phyloP scores from a whole-genome alignment of 1,140 invertebrate genomes.

The Planococcus citri region DNA sequence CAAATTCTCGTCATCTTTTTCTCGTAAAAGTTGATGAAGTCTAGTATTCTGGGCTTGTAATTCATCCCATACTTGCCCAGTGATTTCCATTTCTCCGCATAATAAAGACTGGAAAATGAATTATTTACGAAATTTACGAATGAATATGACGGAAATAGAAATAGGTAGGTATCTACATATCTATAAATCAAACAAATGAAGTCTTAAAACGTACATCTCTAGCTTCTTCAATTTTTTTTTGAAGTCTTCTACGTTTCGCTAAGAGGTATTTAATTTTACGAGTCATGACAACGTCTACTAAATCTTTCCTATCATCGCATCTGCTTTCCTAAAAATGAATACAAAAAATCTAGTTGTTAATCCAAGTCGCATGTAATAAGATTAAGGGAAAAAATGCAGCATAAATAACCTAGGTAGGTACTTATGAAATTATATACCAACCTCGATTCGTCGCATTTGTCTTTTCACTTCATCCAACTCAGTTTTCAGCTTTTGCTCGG shows the following conservation, averaged over 20 bases:
- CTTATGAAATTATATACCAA: conserved; percentile 29
- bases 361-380: too few species aligned
- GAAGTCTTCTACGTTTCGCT: conserved; percentile 71
- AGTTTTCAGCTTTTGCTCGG: conserved; percentile 74
- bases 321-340: conserved; percentile 63
- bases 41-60: conserved; percentile 98
- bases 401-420: conserved; percentile 2
- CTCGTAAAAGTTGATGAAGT: conserved; percentile 85
- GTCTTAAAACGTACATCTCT: background rate
- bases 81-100: conserved; percentile 86
- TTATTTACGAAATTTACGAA: background rate
- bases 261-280: conserved; percentile 89
- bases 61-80: conserved; percentile 96
- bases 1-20: conserved; percentile 98
- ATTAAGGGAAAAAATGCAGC: too few species aligned
- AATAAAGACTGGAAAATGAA: conserved; percentile 10
- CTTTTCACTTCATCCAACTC: conserved; percentile 81
- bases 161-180: too few species aligned
- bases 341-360: background rate
- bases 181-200: too few species aligned
- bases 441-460: conserved; percentile 69
- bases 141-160: background rate
- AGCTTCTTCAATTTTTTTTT: conserved; percentile 56
- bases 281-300: conserved; percentile 88
- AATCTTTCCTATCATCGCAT: conserved; percentile 78